These are phyloP conservation scores for Drosophila subquinaria DNA, from an alignment of 2,888 invertebrate species.

Conservation along the genomic window DNA sequence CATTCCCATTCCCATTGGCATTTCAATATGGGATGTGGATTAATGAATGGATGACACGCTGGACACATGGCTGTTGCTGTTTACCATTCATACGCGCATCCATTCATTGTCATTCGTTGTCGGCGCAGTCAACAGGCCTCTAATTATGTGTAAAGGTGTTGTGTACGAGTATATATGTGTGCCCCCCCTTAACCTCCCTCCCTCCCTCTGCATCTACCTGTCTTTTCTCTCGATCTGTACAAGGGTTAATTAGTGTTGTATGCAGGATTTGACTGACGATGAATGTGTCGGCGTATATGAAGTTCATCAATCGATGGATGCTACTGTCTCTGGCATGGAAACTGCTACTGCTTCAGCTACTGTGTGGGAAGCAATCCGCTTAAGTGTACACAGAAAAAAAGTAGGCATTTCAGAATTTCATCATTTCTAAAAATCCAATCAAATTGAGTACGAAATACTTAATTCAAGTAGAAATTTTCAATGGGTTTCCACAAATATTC, in stretches of 20 bases:
- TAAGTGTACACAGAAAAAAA: background rate
- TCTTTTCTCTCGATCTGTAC: slow-evolving; percentile 16
- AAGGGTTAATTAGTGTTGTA: slow-evolving; percentile 62
- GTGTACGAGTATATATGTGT: slow-evolving; percentile 28
- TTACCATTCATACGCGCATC: slow-evolving; percentile 61
- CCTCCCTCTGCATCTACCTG: slow-evolving; percentile 7
- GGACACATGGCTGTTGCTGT: slow-evolving; percentile 44
- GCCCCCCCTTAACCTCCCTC: slow-evolving; percentile 1
- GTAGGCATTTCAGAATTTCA: too few relatives aligned
- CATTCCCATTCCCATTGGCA: slow-evolving; percentile 40
- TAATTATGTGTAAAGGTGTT: slow-evolving; percentile 81
- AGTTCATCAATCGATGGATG: slow-evolving; percentile 37
- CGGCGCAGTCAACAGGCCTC: slow-evolving; percentile 73
- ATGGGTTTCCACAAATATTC: too few relatives aligned
- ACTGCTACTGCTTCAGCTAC: slow-evolving; percentile 15
- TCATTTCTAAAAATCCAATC: too few relatives aligned
- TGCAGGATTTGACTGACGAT: slow-evolving; percentile 46
- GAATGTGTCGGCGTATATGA: slow-evolving; percentile 20
- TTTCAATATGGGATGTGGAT: slow-evolving; percentile 58
- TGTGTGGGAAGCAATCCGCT: background rate
- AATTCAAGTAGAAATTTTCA: too few relatives aligned
- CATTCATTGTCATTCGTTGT: slow-evolving; percentile 72
- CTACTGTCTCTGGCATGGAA: slow-evolving; percentile 12
- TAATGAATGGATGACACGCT: slow-evolving; percentile 70
- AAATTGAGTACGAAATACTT: too few relatives aligned